Evolutionary conservation across 1,140 invertebrate genomes (phyloP).

Genomic region (Metaphire vulgaris): DNA sequence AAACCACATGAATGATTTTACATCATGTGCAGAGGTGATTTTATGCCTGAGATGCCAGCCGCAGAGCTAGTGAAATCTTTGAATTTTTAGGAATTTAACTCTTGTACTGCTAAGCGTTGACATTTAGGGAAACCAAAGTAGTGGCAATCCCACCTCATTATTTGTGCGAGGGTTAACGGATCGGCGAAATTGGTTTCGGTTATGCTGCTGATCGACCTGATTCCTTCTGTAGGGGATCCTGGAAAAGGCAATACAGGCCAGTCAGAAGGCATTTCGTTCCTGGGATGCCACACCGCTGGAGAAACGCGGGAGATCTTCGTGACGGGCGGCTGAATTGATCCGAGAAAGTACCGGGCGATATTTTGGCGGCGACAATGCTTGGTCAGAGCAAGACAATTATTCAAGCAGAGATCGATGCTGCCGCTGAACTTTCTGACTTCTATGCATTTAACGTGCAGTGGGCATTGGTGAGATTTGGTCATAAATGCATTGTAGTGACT

Average conservation of each 20-base stretch:
- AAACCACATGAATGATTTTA: too few species aligned
- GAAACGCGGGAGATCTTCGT: constrained; percentile 60
- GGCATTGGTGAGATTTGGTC: constrained; percentile 58
- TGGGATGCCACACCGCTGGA: constrained; percentile 79
- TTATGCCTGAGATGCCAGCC: too few species aligned
- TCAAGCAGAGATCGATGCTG: constrained; percentile 96
- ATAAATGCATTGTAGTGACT: too few species aligned
- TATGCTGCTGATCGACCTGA: too few species aligned
- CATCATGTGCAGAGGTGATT: too few species aligned
- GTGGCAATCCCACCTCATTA: too few species aligned
- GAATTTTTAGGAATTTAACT: too few species aligned
- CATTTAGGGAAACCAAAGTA: too few species aligned
- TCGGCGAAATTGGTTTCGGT: too few species aligned
- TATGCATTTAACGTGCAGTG: constrained; percentile 89
- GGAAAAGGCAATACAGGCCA: constrained; percentile 74
- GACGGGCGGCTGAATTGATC: constrained; percentile 79
- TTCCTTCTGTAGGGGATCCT: constrained; percentile 61
- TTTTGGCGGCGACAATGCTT: constrained; percentile 95
- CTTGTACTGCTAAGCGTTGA: too few species aligned
- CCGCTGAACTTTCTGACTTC: constrained; percentile 93
- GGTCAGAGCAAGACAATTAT: constrained; percentile 92
- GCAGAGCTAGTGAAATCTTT: too few species aligned
- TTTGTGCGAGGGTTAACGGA: too few species aligned
- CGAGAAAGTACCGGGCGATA: constrained; percentile 67
- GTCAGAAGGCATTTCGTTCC: constrained; percentile 66